phyloP scores from a whole-genome alignment of 2,888 invertebrate genomes.

The Dusona sp. region DNA sequence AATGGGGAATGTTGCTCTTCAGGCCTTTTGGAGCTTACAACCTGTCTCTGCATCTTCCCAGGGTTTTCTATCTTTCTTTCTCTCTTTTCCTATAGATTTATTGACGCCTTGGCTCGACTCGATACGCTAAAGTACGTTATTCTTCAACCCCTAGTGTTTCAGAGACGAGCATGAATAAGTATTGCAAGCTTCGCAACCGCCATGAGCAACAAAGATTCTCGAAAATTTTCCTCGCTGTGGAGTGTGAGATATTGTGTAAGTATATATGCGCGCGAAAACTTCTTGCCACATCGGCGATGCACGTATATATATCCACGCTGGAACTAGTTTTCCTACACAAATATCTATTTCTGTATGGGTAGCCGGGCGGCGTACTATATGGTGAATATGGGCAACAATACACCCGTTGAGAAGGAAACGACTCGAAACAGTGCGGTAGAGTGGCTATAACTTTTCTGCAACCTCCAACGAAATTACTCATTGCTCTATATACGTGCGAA shows the following conservation, averaged over 20 bases:
- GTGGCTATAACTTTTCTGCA: constrained; percentile 59
- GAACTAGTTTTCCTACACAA: constrained; percentile 35
- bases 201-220: constrained; percentile 50
- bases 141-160: constrained; percentile 63
- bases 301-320: background rate
- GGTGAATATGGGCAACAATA: constrained; percentile 46
- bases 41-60: constrained; percentile 41
- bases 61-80: constrained; percentile 22
- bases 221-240: constrained; percentile 28
- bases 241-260: constrained; percentile 25
- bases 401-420: constrained; percentile 41
- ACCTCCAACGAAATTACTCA: constrained; percentile 56
- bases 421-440: constrained; percentile 36
- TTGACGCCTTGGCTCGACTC: constrained; percentile 50
- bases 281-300: constrained; percentile 47
- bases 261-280: constrained; percentile 36
- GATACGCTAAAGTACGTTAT: constrained; percentile 70
- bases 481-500: constrained; percentile 18
- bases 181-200: constrained; percentile 55
- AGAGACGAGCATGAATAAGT: constrained; percentile 71
- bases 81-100: constrained; percentile 55
- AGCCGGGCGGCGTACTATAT: background rate
- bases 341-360: constrained; percentile 10
- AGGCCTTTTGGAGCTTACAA: constrained; percentile 4
- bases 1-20: constrained; percentile 40